These are phyloP conservation scores for Ecdyonurus torrentis DNA, from an alignment of 2,888 invertebrate species.

Conservation along the genomic window DNA sequence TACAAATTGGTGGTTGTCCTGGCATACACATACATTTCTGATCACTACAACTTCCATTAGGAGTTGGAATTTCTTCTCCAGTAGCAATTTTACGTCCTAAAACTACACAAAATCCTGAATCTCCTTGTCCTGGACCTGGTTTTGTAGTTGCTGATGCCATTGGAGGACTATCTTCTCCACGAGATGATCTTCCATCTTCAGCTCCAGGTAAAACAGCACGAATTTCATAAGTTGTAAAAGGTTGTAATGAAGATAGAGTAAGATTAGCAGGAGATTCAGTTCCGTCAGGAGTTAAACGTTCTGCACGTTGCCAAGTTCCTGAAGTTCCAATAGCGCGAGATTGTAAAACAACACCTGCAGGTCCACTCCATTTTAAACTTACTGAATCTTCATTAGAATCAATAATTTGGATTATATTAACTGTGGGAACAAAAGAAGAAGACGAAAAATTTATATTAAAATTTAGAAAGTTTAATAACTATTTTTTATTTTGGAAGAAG, in stretches of 20 bases:
- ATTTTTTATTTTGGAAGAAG: too few relatives aligned
- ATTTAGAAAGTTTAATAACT: too few relatives aligned
- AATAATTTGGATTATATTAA: background rate
- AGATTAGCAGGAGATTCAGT: constrained; percentile 5
- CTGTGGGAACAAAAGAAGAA: background rate
- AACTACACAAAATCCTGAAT: background rate
- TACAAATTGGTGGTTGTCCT: constrained; percentile 28
- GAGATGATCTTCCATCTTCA: background rate
- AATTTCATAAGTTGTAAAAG: constrained; percentile 5
- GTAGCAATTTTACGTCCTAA: background rate
- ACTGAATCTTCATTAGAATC: constrained; percentile 1
- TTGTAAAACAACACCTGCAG: constrained; percentile 5
- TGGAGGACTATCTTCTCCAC: background rate
- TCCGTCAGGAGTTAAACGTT: constrained; percentile 1
- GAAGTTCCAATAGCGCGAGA: background rate
- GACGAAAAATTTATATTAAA: too few relatives aligned
- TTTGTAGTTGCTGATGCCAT: constrained; percentile 1
- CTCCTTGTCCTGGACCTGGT: background rate
- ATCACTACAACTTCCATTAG: background rate
- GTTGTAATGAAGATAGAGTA: background rate
- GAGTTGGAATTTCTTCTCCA: background rate
- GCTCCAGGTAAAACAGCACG: constrained; percentile 3
- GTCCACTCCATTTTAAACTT: constrained; percentile 6
- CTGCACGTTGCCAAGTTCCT: constrained; percentile 1
- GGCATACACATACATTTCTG: constrained; percentile 1